Evolutionary conservation across 2,113 vertebrate genomes (phyloP), one percentile per base, ranked within the genome.

Genomic region (Entomyzon cyanotis): DNA sequence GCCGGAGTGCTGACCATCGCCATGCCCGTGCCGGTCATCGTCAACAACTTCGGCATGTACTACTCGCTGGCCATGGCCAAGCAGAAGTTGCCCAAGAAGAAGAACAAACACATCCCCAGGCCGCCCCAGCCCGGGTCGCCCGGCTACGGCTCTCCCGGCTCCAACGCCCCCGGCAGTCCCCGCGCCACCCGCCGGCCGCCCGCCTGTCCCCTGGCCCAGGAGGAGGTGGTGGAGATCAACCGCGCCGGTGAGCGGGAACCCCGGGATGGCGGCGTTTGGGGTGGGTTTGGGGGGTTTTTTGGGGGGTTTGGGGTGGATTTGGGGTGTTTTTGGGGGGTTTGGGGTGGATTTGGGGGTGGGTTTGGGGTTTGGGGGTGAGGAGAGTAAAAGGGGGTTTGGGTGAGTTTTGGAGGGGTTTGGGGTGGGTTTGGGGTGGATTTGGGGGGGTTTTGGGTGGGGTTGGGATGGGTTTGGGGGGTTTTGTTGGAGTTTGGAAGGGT

Each of bases 21-120:
- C 95, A 99, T 99, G 99, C 99, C 99, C 2, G 99, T 99, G 56
- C 99, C 99, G 23, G 99, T 99, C 95, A 99, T 99, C 59, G 99
- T 99, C 93, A 99, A 99, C 97, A 99, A 99, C 89, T 99, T 99
- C 37, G 99, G 99, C 96, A 99, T 99, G 99, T 99, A 99, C 96
- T 99, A 99, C 87, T 99, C 99, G 4, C 89, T 99, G 97, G 99
- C 99, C 89, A 99, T 99, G 99, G 99, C 99, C 94, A 99, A 99
- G 81, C 99, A 99, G 97, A 99, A 99, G 98, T 92, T 99, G 85
- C 99, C 99, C 94, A 99, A 99, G 96, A 99, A 99, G 97, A 99
- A 99, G 97, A 99, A 99, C 89, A 99, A 99, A 77, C 99, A 99
- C 59, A 99, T 99, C 56, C 99, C 99, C 3, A 93, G 99, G 41